These are phyloP conservation scores for Bufo bufo DNA, from an alignment of 2,113 vertebrate species.

Conservation along the genomic window DNA sequence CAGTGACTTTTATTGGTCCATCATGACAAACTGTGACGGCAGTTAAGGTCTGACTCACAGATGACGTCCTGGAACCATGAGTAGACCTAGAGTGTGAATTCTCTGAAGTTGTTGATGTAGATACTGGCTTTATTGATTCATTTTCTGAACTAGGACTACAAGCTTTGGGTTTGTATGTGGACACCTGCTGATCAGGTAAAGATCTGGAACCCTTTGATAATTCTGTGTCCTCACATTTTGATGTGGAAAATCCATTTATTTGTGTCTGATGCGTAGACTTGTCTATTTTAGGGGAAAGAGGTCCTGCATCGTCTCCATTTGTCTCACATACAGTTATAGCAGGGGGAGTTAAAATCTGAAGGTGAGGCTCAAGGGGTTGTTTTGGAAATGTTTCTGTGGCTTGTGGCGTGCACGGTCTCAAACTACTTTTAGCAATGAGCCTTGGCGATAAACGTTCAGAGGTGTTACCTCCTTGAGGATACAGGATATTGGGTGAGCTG, in stretches of 20 bases:
- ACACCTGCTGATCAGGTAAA: conserved; percentile 2
- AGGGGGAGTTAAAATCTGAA: conserved; percentile 57
- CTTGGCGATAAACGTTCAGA: background rate
- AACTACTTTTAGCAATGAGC: background rate
- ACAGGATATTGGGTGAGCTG: conserved; percentile 21
- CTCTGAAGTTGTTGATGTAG: background rate
- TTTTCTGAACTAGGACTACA: background rate
- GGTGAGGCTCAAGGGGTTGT: conserved; percentile 43
- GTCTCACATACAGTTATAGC: conserved; percentile 24
- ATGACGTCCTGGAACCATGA: background rate
- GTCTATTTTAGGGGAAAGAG: rapidly evolving
- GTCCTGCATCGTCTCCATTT: background rate
- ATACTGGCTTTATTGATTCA: background rate
- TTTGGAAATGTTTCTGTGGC: background rate
- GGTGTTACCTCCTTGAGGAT: conserved; percentile 49
- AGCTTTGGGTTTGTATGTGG: conserved; percentile 39
- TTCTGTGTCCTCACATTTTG: conserved; percentile 11
- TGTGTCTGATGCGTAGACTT: background rate
- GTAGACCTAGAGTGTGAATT: background rate
- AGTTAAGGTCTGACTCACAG: background rate
- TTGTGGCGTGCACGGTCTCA: background rate
- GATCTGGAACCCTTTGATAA: background rate
- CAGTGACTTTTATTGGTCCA: background rate
- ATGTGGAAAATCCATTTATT: rapidly evolving
- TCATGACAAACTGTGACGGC: background rate